Conservation (phyloP, 2,113 vertebrate species). For the Ceuthmochares aereus region DNA sequence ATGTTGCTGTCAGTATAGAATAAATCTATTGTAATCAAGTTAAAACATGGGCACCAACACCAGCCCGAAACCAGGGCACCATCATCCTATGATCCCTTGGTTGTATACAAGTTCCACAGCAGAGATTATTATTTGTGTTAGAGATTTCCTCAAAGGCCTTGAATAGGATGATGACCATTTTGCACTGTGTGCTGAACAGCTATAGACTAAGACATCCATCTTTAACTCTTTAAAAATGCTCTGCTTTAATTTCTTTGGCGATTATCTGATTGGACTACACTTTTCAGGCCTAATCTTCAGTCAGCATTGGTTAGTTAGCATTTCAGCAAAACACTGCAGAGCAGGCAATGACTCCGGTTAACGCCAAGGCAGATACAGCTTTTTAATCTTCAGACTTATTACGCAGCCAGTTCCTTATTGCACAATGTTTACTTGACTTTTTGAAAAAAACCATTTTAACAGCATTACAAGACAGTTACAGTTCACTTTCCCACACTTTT, state of each 20-base stretch:
- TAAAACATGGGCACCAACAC: not conserved
- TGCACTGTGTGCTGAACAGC: not conserved
- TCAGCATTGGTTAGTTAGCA: not conserved
- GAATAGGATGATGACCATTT: not conserved
- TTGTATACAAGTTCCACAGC: not conserved
- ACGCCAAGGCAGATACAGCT: not conserved
- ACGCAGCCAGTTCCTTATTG: not conserved
- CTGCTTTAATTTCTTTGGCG: not conserved
- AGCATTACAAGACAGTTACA: not conserved
- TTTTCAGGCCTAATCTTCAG: not conserved
- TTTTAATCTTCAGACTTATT: not conserved
- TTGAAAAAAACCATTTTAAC: not conserved
- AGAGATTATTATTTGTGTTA: not conserved
- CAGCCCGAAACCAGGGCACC: not conserved
- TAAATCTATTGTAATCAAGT: not conserved
- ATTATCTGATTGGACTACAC: not conserved
- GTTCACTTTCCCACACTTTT: not conserved
- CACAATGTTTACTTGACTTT: constrained; percentile 20
- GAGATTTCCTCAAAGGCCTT: not conserved
- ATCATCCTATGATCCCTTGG: not conserved
- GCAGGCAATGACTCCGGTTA: not conserved
- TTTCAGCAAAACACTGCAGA: not conserved
- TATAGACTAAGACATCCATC: not conserved
- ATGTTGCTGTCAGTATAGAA: not conserved
- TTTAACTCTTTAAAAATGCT: not conserved